Evolutionary conservation across 2,888 invertebrate genomes (phyloP).

Genomic region (Hemaris fuciformis): DNA sequence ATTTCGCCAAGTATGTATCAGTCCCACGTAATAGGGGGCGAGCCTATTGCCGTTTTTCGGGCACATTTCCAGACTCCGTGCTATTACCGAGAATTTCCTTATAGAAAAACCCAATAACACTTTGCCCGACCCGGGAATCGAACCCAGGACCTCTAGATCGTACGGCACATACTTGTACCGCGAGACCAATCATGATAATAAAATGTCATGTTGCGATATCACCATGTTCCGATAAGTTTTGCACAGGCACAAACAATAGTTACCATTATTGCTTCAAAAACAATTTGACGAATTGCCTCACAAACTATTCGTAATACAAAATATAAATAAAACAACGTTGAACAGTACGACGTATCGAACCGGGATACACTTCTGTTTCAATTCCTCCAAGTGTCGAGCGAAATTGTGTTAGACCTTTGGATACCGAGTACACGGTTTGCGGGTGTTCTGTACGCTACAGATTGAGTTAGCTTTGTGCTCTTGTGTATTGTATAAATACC

Average conservation of each 20-base stretch:
- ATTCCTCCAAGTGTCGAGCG: constrained; percentile 49
- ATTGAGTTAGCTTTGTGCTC: neutral
- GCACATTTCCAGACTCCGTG: too few relatives aligned
- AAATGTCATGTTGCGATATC: neutral
- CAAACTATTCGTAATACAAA: neutral
- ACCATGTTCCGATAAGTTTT: neutral
- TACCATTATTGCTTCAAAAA: neutral
- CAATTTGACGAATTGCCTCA: neutral
- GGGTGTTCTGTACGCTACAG: neutral
- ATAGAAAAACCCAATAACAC: too few relatives aligned
- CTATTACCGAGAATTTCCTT: too few relatives aligned
- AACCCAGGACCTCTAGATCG: too few relatives aligned
- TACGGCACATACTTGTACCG: too few relatives aligned
- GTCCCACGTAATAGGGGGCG: too few relatives aligned
- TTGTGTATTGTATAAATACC: neutral
- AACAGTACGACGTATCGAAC: constrained; percentile 30
- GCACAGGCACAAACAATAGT: neutral
- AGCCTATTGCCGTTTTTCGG: too few relatives aligned
- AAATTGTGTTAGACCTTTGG: constrained; percentile 61
- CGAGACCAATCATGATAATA: too few relatives aligned
- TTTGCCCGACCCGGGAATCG: too few relatives aligned
- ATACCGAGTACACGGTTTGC: neutral
- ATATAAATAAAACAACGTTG: neutral
- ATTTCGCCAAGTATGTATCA: too few relatives aligned
- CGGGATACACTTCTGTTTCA: constrained; percentile 68